Percentiles rank a stretch among this genome's conserved stretches.
These are phyloP conservation scores for Cerceris ruficornis DNA, from an alignment of 2,888 invertebrate genomes.

Conservation along the genomic window DNA sequence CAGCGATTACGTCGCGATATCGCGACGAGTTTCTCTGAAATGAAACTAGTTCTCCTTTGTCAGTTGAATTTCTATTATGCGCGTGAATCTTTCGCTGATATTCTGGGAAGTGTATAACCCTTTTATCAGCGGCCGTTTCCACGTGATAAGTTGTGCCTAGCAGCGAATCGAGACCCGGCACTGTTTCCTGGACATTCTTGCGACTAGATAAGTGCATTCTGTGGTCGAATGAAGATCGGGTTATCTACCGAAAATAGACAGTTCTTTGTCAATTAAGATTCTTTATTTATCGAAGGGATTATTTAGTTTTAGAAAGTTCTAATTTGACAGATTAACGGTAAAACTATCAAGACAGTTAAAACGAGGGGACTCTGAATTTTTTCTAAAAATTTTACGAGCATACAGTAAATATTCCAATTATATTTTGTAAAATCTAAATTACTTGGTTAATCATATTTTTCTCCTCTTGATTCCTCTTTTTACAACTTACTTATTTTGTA, in stretches of 20 bases:
- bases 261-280: no score
- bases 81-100: constrained; percentile 34
- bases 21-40: constrained; percentile 23
- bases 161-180: constrained; percentile 18
- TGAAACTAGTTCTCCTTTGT: constrained; percentile 53
- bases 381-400: no score
- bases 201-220: not conserved
- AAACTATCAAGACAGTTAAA: no score
- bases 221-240: not conserved
- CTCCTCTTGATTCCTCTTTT: no score
- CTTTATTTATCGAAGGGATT: no score
- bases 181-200: constrained; percentile 15
- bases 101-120: constrained; percentile 49
- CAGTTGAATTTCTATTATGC: constrained; percentile 38
- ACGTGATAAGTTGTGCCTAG: constrained; percentile 50
- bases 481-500: no score
- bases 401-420: no score
- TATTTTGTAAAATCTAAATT: no score
- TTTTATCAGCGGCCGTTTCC: constrained; percentile 54
- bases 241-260: not conserved
- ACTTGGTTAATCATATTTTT: no score
- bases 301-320: no score
- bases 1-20: constrained; percentile 20
- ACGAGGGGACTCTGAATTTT: no score
- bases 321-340: no score